These are phyloP conservation scores for Bombyx mandarina DNA, from an alignment of 1,140 invertebrate genomes.

Conservation along the genomic window DNA sequence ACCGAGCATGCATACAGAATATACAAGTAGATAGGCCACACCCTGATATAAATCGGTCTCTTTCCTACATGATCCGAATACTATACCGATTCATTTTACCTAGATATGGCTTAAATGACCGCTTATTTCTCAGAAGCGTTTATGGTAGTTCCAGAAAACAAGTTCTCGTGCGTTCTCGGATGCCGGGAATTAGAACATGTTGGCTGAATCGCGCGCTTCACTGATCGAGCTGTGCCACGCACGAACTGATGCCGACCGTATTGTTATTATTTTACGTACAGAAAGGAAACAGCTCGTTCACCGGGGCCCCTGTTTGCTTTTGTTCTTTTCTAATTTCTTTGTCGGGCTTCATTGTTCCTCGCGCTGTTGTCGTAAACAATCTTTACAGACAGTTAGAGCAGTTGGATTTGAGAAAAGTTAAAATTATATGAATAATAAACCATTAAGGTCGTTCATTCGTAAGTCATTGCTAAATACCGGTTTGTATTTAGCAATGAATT, in stretches of 20 bases:
- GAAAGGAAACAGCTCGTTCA: constrained; percentile 53
- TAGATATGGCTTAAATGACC: constrained; percentile 1
- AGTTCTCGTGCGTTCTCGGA: neutral
- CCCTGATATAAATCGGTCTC: constrained; percentile 50
- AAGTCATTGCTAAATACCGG: too few species aligned
- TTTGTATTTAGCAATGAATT: neutral
- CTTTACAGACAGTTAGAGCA: too few species aligned
- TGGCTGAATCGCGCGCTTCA: constrained; percentile 19
- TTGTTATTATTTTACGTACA: constrained; percentile 59
- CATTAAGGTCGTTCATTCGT: constrained; percentile 8
- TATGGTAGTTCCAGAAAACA: constrained; percentile 23
- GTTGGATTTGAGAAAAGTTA: constrained; percentile 4
- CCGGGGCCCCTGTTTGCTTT: constrained; percentile 53
- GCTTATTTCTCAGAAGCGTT: constrained; percentile 7
- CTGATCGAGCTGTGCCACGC: constrained; percentile 33
- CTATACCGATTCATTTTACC: constrained; percentile 27
- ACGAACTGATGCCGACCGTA: constrained; percentile 29
- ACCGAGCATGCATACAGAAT: constrained; percentile 35
- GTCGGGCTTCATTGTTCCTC: constrained; percentile 52
- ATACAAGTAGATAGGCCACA: constrained; percentile 64
- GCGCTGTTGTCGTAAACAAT: constrained; percentile 36
- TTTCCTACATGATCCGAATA: constrained; percentile 28
- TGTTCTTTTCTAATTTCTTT: constrained; percentile 64
- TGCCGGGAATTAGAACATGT: constrained; percentile 23
- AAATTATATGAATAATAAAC: constrained; percentile 26